Evolutionary conservation across 2,797 vertebrate species (phyloP), one percentile per base, ranked within the genome.

Genomic region (Sebastes trivittatus): DNA sequence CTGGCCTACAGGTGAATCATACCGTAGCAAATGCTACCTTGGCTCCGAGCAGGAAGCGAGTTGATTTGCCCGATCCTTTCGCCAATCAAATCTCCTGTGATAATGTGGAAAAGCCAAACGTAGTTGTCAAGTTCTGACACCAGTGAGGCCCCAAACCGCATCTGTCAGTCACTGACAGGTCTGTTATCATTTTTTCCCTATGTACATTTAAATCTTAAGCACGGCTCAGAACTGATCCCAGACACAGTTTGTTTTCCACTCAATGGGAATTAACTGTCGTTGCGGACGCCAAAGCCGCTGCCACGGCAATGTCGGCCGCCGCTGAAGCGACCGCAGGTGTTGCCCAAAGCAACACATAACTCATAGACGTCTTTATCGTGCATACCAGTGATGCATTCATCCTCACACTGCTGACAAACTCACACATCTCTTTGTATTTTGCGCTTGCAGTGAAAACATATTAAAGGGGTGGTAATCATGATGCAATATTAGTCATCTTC

Each of bases 401-500:
- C 68, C 56, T 23, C 68, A 32, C 25, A 22, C 65, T 64, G 23
- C 16, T 66, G 13, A 77, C 58, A 81, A 72, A 67, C 72, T 75
- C 71, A 22, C 67, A 54, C 72, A 76, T 78, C 52, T 61, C 75
- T 58, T 22, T 85, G 22, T 75, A 78, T 81, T 84, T 77, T 73
- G 54, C 27, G 23, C 80, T 82, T 55, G 86, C 90, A 84, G 72
- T 25, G 38, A 77, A 83, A 88, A 80, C 46, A 71, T 64, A 87
- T 88, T 86, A 85, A 73, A 89, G 72, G 86, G 82, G 59, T 62
- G 64, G 72, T 88, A 80, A 78, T 87, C 56, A 79, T 90, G 87
- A 89, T 87, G 88, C 81, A 87, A 89, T 92, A 92, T 93, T 90
- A 93, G 90, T 93, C 93, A 89, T 93, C 89, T 92, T 91, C 56